Evolutionary conservation across 1,140 invertebrate species (phyloP).

Genomic region (Drosophila elegans): DNA sequence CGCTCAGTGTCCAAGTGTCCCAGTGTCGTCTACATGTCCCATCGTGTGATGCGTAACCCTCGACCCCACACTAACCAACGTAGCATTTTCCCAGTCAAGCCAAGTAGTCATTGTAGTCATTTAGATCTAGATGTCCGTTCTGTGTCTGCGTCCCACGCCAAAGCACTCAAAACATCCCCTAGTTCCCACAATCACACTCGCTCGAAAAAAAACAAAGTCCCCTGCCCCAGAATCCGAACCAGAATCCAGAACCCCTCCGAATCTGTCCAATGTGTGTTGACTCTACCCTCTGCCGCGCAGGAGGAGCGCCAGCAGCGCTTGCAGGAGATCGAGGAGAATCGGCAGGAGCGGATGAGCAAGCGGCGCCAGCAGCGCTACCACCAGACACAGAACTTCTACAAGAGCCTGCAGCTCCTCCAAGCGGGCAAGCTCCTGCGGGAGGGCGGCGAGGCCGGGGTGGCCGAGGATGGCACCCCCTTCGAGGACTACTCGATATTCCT

Average conservation of each 20-base stretch:
- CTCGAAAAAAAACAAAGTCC: slow-evolving; percentile 5
- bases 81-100: slow-evolving; percentile 35
- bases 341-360: slow-evolving; percentile 88
- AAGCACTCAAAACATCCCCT: slow-evolving; percentile 5
- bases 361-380: slow-evolving; percentile 89
- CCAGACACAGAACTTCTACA: slow-evolving; percentile 90
- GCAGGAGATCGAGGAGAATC: slow-evolving; percentile 89
- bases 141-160: slow-evolving; percentile 41
- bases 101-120: slow-evolving; percentile 18
- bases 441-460: slow-evolving; percentile 72
- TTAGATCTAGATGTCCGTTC: slow-evolving; percentile 39
- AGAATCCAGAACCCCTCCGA: neutral
- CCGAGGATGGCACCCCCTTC: slow-evolving; percentile 86
- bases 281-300: slow-evolving; percentile 82
- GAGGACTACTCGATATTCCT: slow-evolving; percentile 91
- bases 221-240: neutral
- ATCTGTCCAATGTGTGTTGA: slow-evolving; percentile 48
- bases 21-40: slow-evolving; percentile 22
- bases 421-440: slow-evolving; percentile 86
- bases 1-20: slow-evolving; percentile 59
- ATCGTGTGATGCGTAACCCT: slow-evolving; percentile 22
- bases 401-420: slow-evolving; percentile 92
- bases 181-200: slow-evolving; percentile 15
- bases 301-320: slow-evolving; percentile 88
- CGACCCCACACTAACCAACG: slow-evolving; percentile 34